Conservation (phyloP, 2,888 invertebrate genomes). For the Melipona beecheii region DNA sequence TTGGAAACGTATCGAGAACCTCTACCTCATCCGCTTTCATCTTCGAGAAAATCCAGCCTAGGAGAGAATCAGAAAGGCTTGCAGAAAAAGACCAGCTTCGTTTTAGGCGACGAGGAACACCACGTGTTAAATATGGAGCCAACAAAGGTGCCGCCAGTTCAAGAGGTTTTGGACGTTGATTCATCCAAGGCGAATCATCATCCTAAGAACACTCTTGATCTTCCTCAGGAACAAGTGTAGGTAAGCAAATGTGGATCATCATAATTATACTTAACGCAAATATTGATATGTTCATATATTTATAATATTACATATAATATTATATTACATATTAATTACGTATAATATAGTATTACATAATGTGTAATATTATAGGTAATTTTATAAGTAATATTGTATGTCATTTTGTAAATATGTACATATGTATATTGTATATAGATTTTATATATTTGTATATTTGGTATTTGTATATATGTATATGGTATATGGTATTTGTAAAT, state of each 20-base stretch:
- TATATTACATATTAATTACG: too few species aligned
- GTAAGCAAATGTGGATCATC: slow-evolving; percentile 58
- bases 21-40: slow-evolving; percentile 38
- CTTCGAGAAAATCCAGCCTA: slow-evolving; percentile 67
- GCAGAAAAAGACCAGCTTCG: slow-evolving; percentile 71
- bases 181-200: slow-evolving; percentile 70
- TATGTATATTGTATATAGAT: too few species aligned
- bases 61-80: slow-evolving; percentile 62
- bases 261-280: not conserved
- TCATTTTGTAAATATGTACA: too few species aligned
- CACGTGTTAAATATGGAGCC: slow-evolving; percentile 32
- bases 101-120: slow-evolving; percentile 62
- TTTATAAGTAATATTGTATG: too few species aligned
- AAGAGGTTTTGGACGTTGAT: slow-evolving; percentile 49
- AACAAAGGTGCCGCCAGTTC: slow-evolving; percentile 1
- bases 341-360: too few species aligned
- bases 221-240: slow-evolving; percentile 73
- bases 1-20: slow-evolving; percentile 68
- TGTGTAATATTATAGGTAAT: too few species aligned
- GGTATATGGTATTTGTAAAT: too few species aligned
- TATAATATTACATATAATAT: too few species aligned
- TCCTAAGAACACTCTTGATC: slow-evolving; percentile 41
- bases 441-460: too few species aligned
- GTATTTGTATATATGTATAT: too few species aligned
- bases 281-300: not conserved